phyloP scores from a whole-genome alignment of 2,113 vertebrate genomes.

The Pseudopipra pipra region DNA sequence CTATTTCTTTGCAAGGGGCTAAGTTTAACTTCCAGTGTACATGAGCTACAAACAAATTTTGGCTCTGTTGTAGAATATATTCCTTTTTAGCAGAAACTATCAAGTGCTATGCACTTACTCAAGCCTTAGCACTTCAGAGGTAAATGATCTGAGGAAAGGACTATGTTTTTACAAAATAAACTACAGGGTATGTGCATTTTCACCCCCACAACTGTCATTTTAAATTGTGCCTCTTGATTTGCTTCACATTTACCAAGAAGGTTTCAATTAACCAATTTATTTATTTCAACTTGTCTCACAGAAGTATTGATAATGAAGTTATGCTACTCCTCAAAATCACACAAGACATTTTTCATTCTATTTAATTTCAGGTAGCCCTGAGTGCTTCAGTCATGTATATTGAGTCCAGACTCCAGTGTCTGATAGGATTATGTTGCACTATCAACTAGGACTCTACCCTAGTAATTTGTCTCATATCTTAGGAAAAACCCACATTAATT shows the following conservation, averaged over 20 bases:
- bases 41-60: neutral
- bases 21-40: neutral
- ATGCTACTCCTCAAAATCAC: neutral
- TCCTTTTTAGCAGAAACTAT: neutral
- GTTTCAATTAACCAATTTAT: neutral
- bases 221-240: neutral
- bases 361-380: neutral
- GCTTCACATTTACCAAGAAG: neutral
- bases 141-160: neutral
- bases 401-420: neutral
- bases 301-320: neutral
- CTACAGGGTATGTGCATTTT: neutral
- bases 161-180: neutral
- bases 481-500: neutral
- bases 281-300: neutral
- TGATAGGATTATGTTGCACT: neutral
- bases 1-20: neutral
- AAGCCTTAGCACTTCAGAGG: neutral
- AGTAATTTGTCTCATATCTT: neutral
- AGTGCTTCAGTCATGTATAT: neutral
- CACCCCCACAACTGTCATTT: accelerated
- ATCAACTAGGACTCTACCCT: neutral
- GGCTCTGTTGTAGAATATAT: accelerated
- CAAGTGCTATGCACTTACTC: neutral
- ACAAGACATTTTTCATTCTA: neutral